Base-by-base conservation (phyloP, 2,797 vertebrate species). In the Premnoplex brunnescens region DNA sequence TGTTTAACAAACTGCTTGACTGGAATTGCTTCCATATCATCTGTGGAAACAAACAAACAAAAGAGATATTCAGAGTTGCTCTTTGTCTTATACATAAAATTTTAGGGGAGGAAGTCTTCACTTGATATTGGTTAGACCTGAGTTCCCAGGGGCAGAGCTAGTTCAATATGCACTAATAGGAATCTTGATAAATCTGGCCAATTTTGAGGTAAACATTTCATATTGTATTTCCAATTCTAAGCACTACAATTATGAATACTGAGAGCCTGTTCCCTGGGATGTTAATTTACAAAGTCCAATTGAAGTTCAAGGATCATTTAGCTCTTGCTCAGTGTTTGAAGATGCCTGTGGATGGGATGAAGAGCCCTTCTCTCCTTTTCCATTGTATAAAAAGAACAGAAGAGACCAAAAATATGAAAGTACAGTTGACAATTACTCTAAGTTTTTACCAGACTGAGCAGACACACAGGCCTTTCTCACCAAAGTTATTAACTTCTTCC, bases 1-100 rank as follows among this genome's bases (percentile, higher is more conserved):
- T 99, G 99, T 98, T 99, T 99, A 84, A 99, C 96, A 86, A 99
- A 99, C 97, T 99, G 99, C 97, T 99, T 99, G 91, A 99, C 99
- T 46, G 99, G 98, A 96, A 99, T 98, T 95, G 99, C 99, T 95
- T 99, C 99, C 98, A 99, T 99, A 97, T 99, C 99, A 98, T 99
- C 99, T 99, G 98, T 81, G 97, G 90, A 48, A 48, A 48, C 22
- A 48, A 48, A 48, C n/a, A 58, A 66, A 69, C 17, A 41, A 94
- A 79, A 97, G 77, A 85, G 36, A 96, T 4, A 83, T 59, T 91
- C 52, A 92, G 88, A 90, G 59, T 93, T 96, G 91, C 32, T 93
- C 52, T 82, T 88, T 85, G 80, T 72, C 37, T 94, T 27, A 52
- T 14, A 88, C 13, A 59, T 71, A 60, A 93, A 81, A 79, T n/a